Conservation (phyloP, 2,888 invertebrate genomes). For the Mantis religiosa region DNA sequence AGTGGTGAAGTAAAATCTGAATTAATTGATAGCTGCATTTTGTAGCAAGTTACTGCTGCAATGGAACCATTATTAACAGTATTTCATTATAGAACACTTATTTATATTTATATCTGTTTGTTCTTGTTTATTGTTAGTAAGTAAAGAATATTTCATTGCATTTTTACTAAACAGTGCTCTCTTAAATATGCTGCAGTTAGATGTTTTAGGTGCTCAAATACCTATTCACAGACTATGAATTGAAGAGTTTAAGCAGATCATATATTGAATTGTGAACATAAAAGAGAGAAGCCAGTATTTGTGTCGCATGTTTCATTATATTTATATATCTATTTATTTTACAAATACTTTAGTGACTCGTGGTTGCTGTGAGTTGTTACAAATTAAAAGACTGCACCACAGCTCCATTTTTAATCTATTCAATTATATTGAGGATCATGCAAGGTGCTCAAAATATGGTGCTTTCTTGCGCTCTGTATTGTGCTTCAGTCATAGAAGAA, state of each 20-base stretch:
- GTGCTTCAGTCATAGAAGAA: background rate
- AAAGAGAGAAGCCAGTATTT: conserved; percentile 8
- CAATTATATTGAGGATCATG: background rate
- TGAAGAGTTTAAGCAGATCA: background rate
- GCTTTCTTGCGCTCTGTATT: background rate
- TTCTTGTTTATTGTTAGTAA: background rate
- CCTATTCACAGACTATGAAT: background rate
- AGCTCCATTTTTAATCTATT: background rate
- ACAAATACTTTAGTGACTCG: background rate
- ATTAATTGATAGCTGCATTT: background rate
- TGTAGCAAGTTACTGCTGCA: background rate
- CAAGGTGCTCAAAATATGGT: background rate
- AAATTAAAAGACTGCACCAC: background rate
- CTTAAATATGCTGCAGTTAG: background rate
- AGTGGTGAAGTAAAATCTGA: background rate
- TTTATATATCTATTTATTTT: conserved; percentile 15
- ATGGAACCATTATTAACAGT: background rate
- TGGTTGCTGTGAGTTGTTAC: background rate
- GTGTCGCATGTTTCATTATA: background rate
- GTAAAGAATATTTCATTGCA: background rate
- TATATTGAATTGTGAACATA: background rate
- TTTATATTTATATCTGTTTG: background rate
- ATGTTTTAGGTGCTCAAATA: conserved; percentile 16
- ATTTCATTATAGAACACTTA: background rate
- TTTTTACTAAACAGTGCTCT: background rate